A percentile compares a stretch with the other conserved stretches of the same genome.
Conservation (phyloP, 2,888 invertebrate species). For the Tipula helvola region DNA sequence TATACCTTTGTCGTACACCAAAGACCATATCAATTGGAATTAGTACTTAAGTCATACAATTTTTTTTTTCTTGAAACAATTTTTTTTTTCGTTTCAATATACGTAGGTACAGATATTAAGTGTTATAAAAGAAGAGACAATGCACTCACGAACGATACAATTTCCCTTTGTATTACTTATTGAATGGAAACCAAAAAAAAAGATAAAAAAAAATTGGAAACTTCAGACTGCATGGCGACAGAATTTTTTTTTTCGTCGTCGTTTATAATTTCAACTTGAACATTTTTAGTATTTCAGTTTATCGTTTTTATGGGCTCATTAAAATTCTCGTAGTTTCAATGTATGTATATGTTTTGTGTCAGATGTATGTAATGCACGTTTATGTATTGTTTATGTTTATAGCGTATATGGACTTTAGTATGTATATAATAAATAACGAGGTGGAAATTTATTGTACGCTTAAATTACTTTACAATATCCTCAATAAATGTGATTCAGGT, state of each 20-base stretch:
- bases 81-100: neutral
- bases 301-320: slow-evolving; percentile 4
- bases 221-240: neutral
- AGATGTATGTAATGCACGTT: neutral
- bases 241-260: neutral
- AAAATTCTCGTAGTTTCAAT: neutral
- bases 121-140: neutral
- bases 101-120: neutral
- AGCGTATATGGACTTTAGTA: neutral
- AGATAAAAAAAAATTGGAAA: neutral
- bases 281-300: slow-evolving; percentile 4
- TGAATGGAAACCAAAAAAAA: neutral
- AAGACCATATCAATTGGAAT: neutral
- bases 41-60: neutral
- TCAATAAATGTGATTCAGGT: neutral
- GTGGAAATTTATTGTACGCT: neutral
- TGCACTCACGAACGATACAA: neutral
- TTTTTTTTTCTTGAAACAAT: neutral
- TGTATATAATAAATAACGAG: neutral
- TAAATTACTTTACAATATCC: neutral
- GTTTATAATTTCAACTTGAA: slow-evolving; percentile 4
- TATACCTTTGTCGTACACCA: neutral
- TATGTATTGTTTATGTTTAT: neutral
- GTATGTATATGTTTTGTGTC: neutral
- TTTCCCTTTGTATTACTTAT: neutral